Base-by-base conservation (phyloP, 2,888 invertebrate species). In the Ochlodes sylvanus region DNA sequence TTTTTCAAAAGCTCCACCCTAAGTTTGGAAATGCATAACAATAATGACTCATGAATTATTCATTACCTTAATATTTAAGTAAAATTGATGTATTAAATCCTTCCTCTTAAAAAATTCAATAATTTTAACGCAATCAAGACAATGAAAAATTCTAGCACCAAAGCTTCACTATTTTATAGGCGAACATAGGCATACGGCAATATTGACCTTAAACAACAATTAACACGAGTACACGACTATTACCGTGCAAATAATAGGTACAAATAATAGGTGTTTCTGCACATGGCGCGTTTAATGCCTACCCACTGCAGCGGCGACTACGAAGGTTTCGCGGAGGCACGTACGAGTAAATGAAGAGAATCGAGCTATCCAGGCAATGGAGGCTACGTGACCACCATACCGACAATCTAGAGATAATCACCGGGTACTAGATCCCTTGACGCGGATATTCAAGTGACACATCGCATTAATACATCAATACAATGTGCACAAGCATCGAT, bases 311-410 rank as follows among this genome's bases (percentile, higher is more conserved):
- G 27, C 38, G 67, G 65, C 65, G 68, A 67, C 67, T 73, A 32
- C 55, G 72, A 73, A 73, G 71, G 71, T 71, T 72, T 73, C 71
- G 72, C 73, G 72, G 66, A 77, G 77, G 78, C 88, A 89, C 88
- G 88, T 88, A 81, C 78, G 71, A 65, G 78, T 76, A 84, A 83
- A 86, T 87, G 83, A 83, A 85, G 80, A 84, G 81, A 78, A 81
- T 81, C 76, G 80, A 79, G 75, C 81, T 75, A 76, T 72, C 70
- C 73, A 69, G 69, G 63, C 73, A 72, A 76, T 77, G 70, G 73
- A 57, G 68, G 65, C 72, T 82, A 88, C 88, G 87, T 89, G 88
- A 86, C 80, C 76, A 68, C 76, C 72, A 74, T 76, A 76, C 76
- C 80, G 78, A 76, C 75, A 81, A 83, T 82, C 77, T 78, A 75